Conservation (phyloP, 1,140 invertebrate species). For the Lethocerus indicus region DNA sequence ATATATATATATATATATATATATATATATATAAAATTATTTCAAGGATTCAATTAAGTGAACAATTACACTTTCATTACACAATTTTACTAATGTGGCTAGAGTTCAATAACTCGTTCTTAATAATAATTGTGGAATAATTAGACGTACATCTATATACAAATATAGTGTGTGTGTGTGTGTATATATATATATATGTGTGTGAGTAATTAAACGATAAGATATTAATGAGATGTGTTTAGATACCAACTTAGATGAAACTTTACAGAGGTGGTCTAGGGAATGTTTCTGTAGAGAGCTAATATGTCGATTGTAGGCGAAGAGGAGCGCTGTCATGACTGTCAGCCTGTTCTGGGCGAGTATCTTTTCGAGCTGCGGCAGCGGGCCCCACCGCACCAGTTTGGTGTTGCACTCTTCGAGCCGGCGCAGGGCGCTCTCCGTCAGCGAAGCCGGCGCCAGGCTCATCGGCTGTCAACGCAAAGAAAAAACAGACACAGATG, state of each 20-base stretch:
- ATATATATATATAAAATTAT: too few species aligned
- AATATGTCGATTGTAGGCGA: conserved; percentile 72
- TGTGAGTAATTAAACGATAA: too few species aligned
- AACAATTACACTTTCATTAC: too few species aligned
- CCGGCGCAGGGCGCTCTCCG: conserved; percentile 57
- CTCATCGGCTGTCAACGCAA: conserved; percentile 48
- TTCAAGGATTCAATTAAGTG: too few species aligned
- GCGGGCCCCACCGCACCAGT: conserved; percentile 69
- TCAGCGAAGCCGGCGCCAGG: conserved; percentile 52
- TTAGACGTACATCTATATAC: too few species aligned
- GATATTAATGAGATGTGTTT: neutral
- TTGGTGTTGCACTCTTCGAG: conserved; percentile 76
- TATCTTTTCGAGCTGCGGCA: conserved; percentile 67
- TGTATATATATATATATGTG: too few species aligned
- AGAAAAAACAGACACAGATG: too few species aligned
- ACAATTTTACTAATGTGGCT: too few species aligned
- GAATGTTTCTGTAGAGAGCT: conserved; percentile 56
- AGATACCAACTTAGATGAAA: conserved; percentile 54
- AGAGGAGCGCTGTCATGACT: conserved; percentile 69
- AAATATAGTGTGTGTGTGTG: too few species aligned
- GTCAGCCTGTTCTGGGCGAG: conserved; percentile 71
- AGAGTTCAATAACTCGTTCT: too few species aligned
- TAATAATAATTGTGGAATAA: too few species aligned
- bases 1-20: too few species aligned
- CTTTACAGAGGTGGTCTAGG: conserved; percentile 65